phyloP scores from a whole-genome alignment of 2,888 invertebrate genomes.

The Eulithis testata region DNA sequence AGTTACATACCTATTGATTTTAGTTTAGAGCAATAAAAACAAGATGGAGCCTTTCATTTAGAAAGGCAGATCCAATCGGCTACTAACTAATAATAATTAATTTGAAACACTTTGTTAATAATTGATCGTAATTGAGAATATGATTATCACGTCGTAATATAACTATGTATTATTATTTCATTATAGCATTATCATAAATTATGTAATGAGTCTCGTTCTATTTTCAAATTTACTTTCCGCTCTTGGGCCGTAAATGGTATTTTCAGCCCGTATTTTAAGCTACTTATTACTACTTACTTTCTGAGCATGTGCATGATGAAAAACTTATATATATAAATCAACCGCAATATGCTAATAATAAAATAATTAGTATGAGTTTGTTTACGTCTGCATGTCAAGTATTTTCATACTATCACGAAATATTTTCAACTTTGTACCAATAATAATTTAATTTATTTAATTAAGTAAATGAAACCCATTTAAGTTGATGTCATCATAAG shows the following conservation, averaged over 20 bases:
- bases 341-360: background rate
- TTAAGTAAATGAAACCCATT: background rate
- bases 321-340: background rate
- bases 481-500: constrained; percentile 15
- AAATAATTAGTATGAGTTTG: background rate
- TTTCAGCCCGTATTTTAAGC: too few relatives aligned
- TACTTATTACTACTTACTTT: too few relatives aligned
- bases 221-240: background rate
- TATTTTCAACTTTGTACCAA: too few relatives aligned
- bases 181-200: too few relatives aligned
- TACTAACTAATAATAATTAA: constrained; percentile 41
- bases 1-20: constrained; percentile 2
- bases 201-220: too few relatives aligned
- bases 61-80: constrained; percentile 50
- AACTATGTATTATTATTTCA: constrained; percentile 9
- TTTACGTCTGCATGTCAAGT: background rate
- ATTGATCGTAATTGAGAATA: constrained; percentile 38
- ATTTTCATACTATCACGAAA: too few relatives aligned
- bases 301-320: too few relatives aligned
- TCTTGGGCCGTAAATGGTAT: too few relatives aligned
- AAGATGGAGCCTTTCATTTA: constrained; percentile 52
- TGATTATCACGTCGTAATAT: constrained; percentile 10
- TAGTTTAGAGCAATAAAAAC: constrained; percentile 24
- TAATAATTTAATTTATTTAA: too few relatives aligned
- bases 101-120: constrained; percentile 40